phyloP scores from a whole-genome alignment of 2,797 vertebrate species.

The Fratercula arctica region DNA sequence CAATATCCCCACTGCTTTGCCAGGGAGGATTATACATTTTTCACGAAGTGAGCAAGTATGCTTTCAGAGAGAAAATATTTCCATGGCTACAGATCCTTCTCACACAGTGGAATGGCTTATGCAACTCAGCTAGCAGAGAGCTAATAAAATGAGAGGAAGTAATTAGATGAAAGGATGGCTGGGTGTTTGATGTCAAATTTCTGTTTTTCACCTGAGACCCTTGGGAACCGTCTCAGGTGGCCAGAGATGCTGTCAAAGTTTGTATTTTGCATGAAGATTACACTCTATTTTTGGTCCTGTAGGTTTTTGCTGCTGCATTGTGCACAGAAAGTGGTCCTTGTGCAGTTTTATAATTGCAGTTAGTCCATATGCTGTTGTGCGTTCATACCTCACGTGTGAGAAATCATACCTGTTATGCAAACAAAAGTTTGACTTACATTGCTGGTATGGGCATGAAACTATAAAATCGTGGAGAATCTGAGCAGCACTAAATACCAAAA shows the following conservation, averaged over 20 bases:
- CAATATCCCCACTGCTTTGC: neutral
- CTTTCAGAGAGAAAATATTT: conserved; percentile 53
- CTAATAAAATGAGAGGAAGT: conserved; percentile 51
- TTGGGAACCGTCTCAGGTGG: neutral
- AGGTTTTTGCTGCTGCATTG: neutral
- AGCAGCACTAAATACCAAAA: neutral
- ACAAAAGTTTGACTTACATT: neutral
- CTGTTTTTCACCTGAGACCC: neutral
- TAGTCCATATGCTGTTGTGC: neutral
- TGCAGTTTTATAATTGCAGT: neutral
- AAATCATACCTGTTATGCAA: neutral
- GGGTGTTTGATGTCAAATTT: conserved; percentile 35
- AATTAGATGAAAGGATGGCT: conserved; percentile 43
- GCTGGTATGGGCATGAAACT: neutral
- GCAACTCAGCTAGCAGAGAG: neutral
- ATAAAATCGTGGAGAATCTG: neutral
- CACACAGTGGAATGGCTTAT: neutral
- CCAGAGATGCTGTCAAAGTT: neutral
- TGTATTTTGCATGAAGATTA: neutral
- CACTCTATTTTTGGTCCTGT: neutral
- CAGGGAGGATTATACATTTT: conserved; percentile 38
- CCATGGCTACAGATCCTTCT: conserved; percentile 64
- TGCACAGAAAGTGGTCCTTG: neutral
- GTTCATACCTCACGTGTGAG: neutral
- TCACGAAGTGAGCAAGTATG: conserved; percentile 14